Evolutionary conservation across 2,888 invertebrate species (phyloP), one percentile per base, ranked within the genome.

Genomic region (Allygus modestus): DNA sequence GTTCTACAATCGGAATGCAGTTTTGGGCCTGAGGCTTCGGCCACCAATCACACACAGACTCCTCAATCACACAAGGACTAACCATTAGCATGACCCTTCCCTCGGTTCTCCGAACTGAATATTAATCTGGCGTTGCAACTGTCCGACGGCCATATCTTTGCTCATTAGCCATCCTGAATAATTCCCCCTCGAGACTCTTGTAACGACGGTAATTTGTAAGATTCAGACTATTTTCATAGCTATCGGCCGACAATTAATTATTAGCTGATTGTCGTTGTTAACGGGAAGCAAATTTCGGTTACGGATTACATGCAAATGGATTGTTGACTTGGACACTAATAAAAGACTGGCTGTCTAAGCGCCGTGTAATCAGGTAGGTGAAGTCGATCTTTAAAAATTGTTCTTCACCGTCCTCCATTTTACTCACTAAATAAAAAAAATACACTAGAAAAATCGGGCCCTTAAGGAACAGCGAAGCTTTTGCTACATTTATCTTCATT

Each of bases 281-380:
- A 65, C 65, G 17, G 65, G 28, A 28, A 28, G 31, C 31, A 28
- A 65, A 65, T 65, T 65, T 17, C 31, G 65, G 31, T 31, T 28
- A 65, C 65, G 28, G 65, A 31, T 65, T 26, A 28, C 28, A 65
- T 65, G 65, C 65, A 65, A 65, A 65, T 31, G 31, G 65, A 65
- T 28, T 65, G 65, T 28, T 65, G 28, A 65, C 65, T 65, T 17
- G 58, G 20, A 58, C 58, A 7, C 58, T 58, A 58, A 58, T 58
- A 58, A 58, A 58, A 26, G 58, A 23, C 23, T 20, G 15, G 23
- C 23, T 23, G 23, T 20, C 23, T 5, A 15, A 58, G 58, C 28
- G 65, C 28, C 31, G 28, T 65, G 31, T 65, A 31, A 65, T 65
- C 65, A 65, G 23, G 23, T 46, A 23, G 20, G 23, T 23, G 58